Evolutionary conservation across 2,113 vertebrate species (phyloP).

Genomic region (Oncorhynchus nerka): DNA sequence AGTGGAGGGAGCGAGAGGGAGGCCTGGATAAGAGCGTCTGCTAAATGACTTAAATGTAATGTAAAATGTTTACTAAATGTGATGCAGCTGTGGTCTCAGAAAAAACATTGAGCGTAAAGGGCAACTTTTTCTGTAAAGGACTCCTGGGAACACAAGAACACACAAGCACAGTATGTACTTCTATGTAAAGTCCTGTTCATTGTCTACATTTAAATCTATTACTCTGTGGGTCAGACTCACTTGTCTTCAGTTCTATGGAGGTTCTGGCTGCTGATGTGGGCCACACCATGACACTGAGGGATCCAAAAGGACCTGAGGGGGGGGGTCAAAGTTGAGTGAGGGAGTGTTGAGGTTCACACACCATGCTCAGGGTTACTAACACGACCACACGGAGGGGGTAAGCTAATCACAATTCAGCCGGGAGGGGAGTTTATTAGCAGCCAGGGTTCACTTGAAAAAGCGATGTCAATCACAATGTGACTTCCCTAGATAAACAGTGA

Average conservation of each 20-base stretch:
- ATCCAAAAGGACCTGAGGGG: slow-evolving; percentile 82
- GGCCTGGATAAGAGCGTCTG: no score
- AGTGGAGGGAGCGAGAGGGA: not conserved
- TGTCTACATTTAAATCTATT: slow-evolving; percentile 1
- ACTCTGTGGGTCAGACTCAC: slow-evolving; percentile 65
- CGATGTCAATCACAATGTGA: slow-evolving; percentile 23
- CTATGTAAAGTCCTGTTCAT: slow-evolving; percentile 2
- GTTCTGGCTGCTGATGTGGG: slow-evolving; percentile 80
- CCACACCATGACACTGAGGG: slow-evolving; percentile 72
- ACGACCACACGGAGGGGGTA: slow-evolving; percentile 32
- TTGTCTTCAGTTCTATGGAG: slow-evolving; percentile 77
- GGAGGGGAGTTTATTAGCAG: slow-evolving; percentile 1
- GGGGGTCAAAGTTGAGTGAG: slow-evolving; percentile 27
- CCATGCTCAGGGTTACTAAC: slow-evolving; percentile 55
- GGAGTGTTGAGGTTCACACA: slow-evolving; percentile 31
- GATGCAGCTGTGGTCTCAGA: no score
- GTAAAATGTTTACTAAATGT: no score
- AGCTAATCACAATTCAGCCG: slow-evolving; percentile 20
- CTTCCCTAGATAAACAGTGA: not conserved
- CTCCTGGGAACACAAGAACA: not conserved
- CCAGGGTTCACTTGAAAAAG: no score
- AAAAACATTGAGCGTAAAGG: slow-evolving; percentile 26
- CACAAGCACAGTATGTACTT: not conserved
- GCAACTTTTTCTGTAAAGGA: slow-evolving; percentile 1
- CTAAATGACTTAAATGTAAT: no score